Percentiles rank a stretch among this genome's conserved stretches.
These are phyloP conservation scores for Diplosoma virens DNA, from an alignment of 23 tunicate species.

Conservation along the genomic window DNA sequence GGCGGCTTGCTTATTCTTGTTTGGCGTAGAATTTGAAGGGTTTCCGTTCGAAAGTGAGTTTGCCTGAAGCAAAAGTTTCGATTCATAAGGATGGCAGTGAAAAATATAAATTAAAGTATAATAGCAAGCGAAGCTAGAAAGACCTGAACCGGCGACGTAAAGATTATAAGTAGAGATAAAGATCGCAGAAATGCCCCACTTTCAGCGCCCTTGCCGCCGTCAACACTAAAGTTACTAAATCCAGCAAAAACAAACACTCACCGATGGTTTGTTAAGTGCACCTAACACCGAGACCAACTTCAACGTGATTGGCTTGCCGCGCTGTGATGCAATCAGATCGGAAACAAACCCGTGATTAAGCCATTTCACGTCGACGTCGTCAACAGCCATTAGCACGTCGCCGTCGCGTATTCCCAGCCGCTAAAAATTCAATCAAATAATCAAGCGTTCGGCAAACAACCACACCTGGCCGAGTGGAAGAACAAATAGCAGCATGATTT, in stretches of 20 bases:
- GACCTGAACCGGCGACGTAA: background rate
- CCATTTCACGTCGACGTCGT: conserved; percentile 74
- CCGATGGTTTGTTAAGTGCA: background rate
- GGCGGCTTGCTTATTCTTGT: background rate
- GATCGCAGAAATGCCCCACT: too few relatives aligned
- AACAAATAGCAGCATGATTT: too few relatives aligned
- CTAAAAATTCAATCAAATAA: too few relatives aligned
- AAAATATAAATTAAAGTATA: background rate
- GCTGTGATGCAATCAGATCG: conserved; percentile 33
- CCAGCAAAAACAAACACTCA: background rate
- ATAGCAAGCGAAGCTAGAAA: background rate
- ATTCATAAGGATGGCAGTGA: background rate
- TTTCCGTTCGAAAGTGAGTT: background rate
- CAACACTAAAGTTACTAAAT: too few relatives aligned
- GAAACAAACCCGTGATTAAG: conserved; percentile 35
- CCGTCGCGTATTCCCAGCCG: conserved; percentile 53
- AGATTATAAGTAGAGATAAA: too few relatives aligned
- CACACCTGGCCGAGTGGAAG: too few relatives aligned
- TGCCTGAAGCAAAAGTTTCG: background rate
- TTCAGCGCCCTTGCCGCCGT: too few relatives aligned
- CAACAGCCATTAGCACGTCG: conserved; percentile 56
- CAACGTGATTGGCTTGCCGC: background rate
- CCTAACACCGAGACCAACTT: conserved; percentile 8
- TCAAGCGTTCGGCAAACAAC: too few relatives aligned
- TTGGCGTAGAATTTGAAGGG: too few relatives aligned